Evolutionary conservation across 2,797 vertebrate species (phyloP), one percentile per base, ranked within the genome.

Genomic region (Pangasius sanitwongsei): DNA sequence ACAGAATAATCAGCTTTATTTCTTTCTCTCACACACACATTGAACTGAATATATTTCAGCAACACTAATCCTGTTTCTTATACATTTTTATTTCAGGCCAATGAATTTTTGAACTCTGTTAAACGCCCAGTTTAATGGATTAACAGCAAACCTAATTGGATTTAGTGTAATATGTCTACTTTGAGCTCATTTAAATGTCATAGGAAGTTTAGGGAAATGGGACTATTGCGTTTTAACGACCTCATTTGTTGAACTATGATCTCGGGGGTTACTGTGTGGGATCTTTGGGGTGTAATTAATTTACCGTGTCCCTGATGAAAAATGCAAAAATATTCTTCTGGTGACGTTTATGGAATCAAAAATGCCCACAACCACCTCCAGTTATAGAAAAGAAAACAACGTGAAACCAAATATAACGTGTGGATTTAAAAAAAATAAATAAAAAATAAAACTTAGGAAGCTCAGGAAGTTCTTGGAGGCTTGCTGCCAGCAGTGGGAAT

Each of bases 91-190:
- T 89, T 91, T 92, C 89, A 90, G 81, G 80, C 90, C 87, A 88
- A 89, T 92, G 91, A 93, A 92, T 94, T 93, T 93, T 91, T 90
- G 83, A 93, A 95, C 92, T 94, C 93, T 93, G 94, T 94, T 95
- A 94, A 93, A 92, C 92, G 88, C 91, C 94, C 94, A 91, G 91
- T 93, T 94, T 93, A 90, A 94, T 94, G 94, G 94, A 95, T 95
- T 95, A 96, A 91, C 91, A 92, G 90, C 92, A 92, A 92, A 89
- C 91, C 90, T 95, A 95, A 96, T 92, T 94, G 94, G 94, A 96
- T 95, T 95, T 93, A 20, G 16, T 85, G 86, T 82, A 91, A 89
- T 92, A 92, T 89, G 92, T 93, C 92, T 90, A 90, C 91, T 93
- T 93, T 93, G 90, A 91, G 90, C 90, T 92, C 81, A 83, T 94